These are phyloP conservation scores for Argyresthia albistria DNA, from an alignment of 2,888 invertebrate species.

Conservation along the genomic window DNA sequence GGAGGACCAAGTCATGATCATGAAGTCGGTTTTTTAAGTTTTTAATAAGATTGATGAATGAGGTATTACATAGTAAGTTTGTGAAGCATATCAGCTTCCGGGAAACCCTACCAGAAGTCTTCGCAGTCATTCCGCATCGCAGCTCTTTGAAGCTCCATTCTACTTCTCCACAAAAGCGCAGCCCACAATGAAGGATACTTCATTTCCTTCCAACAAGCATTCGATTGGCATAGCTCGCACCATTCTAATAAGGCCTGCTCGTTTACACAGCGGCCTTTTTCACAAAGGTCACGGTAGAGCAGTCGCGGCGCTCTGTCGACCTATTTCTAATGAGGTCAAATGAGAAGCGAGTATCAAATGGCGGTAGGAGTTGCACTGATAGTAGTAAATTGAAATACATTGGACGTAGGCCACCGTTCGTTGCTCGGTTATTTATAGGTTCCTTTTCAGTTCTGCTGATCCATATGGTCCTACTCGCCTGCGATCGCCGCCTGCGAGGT, in stretches of 20 bases:
- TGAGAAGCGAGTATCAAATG: constrained; percentile 28
- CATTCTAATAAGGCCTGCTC: not conserved
- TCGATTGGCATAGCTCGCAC: not conserved
- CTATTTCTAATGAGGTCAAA: constrained; percentile 39
- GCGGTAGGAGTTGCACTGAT: constrained; percentile 21
- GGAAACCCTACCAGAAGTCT: too few relatives aligned
- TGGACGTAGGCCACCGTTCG: constrained; percentile 27
- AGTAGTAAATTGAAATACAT: constrained; percentile 45
- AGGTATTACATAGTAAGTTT: too few relatives aligned
- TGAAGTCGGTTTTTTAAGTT: too few relatives aligned
- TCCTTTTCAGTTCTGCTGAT: not conserved
- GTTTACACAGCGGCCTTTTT: not conserved
- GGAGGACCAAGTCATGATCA: too few relatives aligned
- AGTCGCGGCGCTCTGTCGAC: not conserved
- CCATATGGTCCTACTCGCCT: not conserved
- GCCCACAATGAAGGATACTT: constrained; percentile 6
- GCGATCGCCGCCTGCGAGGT: not conserved
- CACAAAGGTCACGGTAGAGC: not conserved
- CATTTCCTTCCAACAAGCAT: constrained; percentile 4
- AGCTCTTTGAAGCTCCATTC: constrained; percentile 1
- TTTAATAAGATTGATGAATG: too few relatives aligned
- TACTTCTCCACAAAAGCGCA: constrained; percentile 3
- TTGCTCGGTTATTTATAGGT: not conserved
- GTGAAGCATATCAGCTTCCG: too few relatives aligned
- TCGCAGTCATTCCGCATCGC: too few relatives aligned